Evolutionary conservation across 1,140 invertebrate species (phyloP).

Genomic region (Pomacea maculata): DNA sequence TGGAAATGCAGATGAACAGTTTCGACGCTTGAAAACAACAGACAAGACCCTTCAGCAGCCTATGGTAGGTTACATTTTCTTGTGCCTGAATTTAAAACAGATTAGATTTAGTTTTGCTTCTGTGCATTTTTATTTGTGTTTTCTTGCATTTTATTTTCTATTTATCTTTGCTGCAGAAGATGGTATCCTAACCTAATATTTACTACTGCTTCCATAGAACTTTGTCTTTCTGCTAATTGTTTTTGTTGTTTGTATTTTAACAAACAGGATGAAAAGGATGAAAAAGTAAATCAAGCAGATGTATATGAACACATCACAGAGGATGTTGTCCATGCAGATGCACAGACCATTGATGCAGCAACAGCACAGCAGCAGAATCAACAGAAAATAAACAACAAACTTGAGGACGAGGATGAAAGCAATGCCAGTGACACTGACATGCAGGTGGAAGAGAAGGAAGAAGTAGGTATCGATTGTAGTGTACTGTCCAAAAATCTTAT

Average conservation of each 20-base stretch:
- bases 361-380: slow-evolving; percentile 82
- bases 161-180: no score
- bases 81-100: neutral
- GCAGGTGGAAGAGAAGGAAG: slow-evolving; percentile 49
- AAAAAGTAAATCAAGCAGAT: slow-evolving; percentile 25
- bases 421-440: slow-evolving; percentile 46
- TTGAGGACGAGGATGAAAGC: slow-evolving; percentile 46
- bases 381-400: slow-evolving; percentile 71
- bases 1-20: slow-evolving; percentile 71
- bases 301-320: slow-evolving; percentile 88
- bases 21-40: slow-evolving; percentile 72
- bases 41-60: slow-evolving; percentile 57
- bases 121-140: no score
- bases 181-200: neutral
- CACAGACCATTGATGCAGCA: slow-evolving; percentile 71
- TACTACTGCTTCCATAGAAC: neutral
- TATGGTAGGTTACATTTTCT: neutral
- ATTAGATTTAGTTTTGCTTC: no score
- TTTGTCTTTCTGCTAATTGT: neutral
- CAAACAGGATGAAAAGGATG: slow-evolving; percentile 21
- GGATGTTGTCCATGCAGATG: slow-evolving; percentile 72
- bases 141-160: no score
- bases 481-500: neutral
- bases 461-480: slow-evolving; percentile 9
- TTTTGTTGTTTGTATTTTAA: neutral